Evolutionary conservation across 1,140 invertebrate genomes (phyloP).

Genomic region (Cecropterus lyciades): DNA sequence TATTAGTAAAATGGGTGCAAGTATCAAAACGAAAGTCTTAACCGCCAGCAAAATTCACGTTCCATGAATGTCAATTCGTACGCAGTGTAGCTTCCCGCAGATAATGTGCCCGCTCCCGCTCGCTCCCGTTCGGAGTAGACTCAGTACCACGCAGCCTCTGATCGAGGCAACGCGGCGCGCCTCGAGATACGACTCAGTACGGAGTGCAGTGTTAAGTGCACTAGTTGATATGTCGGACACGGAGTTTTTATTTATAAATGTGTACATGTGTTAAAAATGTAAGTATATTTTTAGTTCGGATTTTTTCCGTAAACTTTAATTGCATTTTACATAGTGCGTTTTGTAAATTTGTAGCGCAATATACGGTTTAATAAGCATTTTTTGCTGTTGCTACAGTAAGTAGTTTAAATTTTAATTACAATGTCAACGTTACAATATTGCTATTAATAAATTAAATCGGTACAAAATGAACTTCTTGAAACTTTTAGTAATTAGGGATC

Average conservation of each 20-base stretch:
- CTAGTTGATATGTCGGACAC: conserved; percentile 29
- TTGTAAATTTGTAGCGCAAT: too few relatives aligned
- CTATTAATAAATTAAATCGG: too few relatives aligned
- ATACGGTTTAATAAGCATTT: too few relatives aligned
- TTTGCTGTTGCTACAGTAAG: too few relatives aligned
- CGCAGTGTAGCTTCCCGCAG: conserved; percentile 47
- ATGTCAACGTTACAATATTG: too few relatives aligned
- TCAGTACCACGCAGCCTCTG: conserved; percentile 74
- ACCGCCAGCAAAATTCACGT: conserved; percentile 20
- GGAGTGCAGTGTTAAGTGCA: conserved; percentile 67
- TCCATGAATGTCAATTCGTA: conserved; percentile 31
- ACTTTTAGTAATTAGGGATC: too few relatives aligned
- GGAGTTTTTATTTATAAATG: conserved; percentile 33
- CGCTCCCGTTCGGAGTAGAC: conserved; percentile 40
- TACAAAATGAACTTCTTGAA: too few relatives aligned
- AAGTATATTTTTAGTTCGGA: conserved; percentile 48
- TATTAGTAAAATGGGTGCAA: background rate
- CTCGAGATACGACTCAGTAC: conserved; percentile 42
- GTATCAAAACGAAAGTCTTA: conserved; percentile 30
- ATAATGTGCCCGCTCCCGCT: conserved; percentile 47
- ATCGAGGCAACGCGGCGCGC: conserved; percentile 49
- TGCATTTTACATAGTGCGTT: too few relatives aligned
- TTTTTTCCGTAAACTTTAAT: background rate
- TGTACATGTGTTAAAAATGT: conserved; percentile 57
- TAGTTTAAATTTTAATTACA: too few relatives aligned